A percentile compares a stretch with the other conserved stretches of the same genome.
phyloP scores from a whole-genome alignment of 2,888 invertebrate species.

The Scaptomyza caliginosa region DNA sequence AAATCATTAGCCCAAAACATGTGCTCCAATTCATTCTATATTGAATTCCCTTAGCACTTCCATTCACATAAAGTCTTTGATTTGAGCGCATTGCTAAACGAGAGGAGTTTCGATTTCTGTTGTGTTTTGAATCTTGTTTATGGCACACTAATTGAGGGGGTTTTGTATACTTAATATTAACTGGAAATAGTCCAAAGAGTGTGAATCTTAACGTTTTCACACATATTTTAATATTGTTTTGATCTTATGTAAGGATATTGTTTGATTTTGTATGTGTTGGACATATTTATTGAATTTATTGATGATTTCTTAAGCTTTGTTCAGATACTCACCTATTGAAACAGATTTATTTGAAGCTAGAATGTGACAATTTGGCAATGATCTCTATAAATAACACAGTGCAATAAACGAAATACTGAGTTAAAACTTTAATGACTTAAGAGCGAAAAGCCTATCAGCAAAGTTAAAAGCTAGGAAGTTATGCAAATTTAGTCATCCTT shows the following conservation, averaged over 20 bases:
- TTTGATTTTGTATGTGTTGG: background rate
- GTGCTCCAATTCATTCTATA: slow-evolving; percentile 45
- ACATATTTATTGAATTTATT: slow-evolving; percentile 1
- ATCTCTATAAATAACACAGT: no score
- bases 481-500: slow-evolving; percentile 42
- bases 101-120: slow-evolving; percentile 12
- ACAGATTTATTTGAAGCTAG: background rate
- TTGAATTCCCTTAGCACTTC: slow-evolving; percentile 30
- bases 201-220: slow-evolving; percentile 39
- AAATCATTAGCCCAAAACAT: slow-evolving; percentile 61
- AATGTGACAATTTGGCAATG: background rate
- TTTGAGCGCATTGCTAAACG: slow-evolving; percentile 4
- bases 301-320: slow-evolving; percentile 14
- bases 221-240: slow-evolving; percentile 42
- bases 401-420: background rate
- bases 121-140: slow-evolving; percentile 40
- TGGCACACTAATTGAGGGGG: slow-evolving; percentile 64
- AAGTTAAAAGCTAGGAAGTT: background rate
- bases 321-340: background rate
- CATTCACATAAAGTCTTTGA: slow-evolving; percentile 44
- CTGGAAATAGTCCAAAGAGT: slow-evolving; percentile 50
- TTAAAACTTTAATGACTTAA: background rate
- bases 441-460: background rate
- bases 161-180: slow-evolving; percentile 62
- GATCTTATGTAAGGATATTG: background rate